These are phyloP conservation scores for Lutjanus campechanus DNA, from an alignment of 2,797 vertebrate species.

Conservation along the genomic window DNA sequence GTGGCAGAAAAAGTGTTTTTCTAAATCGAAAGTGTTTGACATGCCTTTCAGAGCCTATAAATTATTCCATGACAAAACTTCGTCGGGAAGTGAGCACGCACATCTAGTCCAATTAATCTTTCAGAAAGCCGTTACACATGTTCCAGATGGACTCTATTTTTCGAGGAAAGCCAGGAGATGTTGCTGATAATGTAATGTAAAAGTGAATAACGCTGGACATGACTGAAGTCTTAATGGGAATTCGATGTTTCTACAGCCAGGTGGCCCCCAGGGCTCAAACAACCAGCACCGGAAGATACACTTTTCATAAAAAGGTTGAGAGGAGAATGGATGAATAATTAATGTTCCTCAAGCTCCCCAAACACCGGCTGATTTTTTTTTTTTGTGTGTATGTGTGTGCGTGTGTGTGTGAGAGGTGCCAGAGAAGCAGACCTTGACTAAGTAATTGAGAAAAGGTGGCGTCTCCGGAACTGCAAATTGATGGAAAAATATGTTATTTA, in stretches of 20 bases:
- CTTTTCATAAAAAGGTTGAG: constrained; percentile 63
- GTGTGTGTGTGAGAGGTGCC: constrained; percentile 6
- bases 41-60: constrained; percentile 74
- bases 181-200: constrained; percentile 60
- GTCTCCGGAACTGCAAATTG: constrained; percentile 25
- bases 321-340: constrained; percentile 73
- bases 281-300: constrained; percentile 37
- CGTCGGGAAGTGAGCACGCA: constrained; percentile 38
- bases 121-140: constrained; percentile 59
- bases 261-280: constrained; percentile 64
- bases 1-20: constrained; percentile 33
- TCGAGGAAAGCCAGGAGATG: constrained; percentile 1
- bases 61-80: constrained; percentile 75
- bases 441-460: constrained; percentile 35
- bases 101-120: constrained; percentile 77
- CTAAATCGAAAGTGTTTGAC: constrained; percentile 73
- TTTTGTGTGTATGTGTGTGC: neutral
- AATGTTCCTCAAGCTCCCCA: constrained; percentile 49
- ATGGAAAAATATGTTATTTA: constrained; percentile 38
- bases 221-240: constrained; percentile 78
- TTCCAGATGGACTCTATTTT: constrained; percentile 68
- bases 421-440: constrained; percentile 8
- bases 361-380: constrained; percentile 19
- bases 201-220: constrained; percentile 59
- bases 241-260: constrained; percentile 76